Evolutionary conservation across 2,113 vertebrate species (phyloP).

Genomic region (Macroglossus sobrinus): DNA sequence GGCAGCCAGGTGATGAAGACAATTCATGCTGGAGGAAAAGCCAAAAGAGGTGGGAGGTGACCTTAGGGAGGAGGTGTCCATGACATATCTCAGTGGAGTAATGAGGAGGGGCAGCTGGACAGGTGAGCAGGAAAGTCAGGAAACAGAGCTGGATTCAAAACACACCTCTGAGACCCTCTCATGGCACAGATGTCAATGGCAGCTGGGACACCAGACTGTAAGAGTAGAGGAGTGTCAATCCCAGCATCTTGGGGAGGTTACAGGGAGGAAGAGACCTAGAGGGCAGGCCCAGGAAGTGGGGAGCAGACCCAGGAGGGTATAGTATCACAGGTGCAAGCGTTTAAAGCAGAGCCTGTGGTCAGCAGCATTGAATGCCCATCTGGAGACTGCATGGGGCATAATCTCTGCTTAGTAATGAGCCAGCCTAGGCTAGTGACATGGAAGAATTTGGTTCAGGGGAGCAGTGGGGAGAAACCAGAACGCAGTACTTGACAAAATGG

Average conservation of each 20-base stretch:
- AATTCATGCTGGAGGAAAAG: not conserved
- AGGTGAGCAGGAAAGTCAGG: not conserved
- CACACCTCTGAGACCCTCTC: too few species aligned
- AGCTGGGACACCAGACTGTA: not conserved
- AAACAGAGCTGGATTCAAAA: not conserved
- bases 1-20: not conserved
- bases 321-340: not conserved
- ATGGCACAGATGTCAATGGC: not conserved
- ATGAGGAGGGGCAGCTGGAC: too few species aligned
- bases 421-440: not conserved
- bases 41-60: accelerated
- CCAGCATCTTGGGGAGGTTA: accelerated
- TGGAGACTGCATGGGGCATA: not conserved
- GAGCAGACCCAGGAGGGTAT: accelerated
- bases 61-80: not conserved
- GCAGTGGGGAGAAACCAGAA: too few species aligned
- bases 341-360: not conserved
- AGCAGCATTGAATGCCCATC: not conserved
- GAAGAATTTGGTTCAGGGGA: not conserved
- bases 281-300: not conserved
- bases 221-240: not conserved
- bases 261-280: not conserved
- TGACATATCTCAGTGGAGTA: too few species aligned
- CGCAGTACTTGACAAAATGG: not conserved
- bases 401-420: too few species aligned